A percentile compares a stretch with the other conserved stretches of the same genome.
phyloP scores from a whole-genome alignment of 64 coral and sea anemone species.

The Exaiptasia diaphana region DNA sequence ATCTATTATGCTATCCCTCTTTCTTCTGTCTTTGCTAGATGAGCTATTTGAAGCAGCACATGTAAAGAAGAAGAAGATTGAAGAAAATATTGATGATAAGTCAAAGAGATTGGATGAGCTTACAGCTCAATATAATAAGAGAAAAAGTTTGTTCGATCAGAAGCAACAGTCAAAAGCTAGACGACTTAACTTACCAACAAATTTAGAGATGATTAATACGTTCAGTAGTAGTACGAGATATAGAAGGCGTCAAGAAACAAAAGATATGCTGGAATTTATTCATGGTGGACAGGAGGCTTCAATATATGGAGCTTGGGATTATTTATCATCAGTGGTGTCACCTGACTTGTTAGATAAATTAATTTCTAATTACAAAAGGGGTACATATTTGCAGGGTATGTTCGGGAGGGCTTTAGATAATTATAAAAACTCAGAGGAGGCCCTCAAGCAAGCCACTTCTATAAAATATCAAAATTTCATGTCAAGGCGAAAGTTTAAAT shows the following conservation, averaged over 20 bases:
- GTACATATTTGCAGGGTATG: conserved; percentile 19
- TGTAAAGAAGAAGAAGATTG: background rate
- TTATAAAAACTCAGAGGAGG: conserved; percentile 18
- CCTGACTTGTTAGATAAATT: background rate
- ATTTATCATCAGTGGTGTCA: background rate
- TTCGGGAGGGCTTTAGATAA: background rate
- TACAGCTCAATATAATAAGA: background rate
- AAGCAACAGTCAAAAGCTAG: background rate
- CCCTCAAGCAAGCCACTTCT: conserved; percentile 27
- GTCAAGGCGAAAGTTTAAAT: conserved; percentile 28
- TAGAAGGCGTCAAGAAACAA: background rate
- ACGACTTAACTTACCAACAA: background rate
- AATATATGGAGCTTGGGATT: conserved; percentile 12
- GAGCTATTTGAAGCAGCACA: background rate
- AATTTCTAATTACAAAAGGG: conserved; percentile 16
- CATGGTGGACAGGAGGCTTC: background rate
- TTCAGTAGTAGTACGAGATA: background rate
- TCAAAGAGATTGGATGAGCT: background rate
- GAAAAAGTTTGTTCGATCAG: background rate
- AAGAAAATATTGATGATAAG: background rate
- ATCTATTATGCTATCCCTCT: no score
- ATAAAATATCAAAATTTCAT: conserved; percentile 47
- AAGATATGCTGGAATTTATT: conserved; percentile 16
- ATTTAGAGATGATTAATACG: background rate
- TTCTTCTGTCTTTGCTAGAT: background rate